Evolutionary conservation across 1,140 invertebrate genomes (phyloP).

Genomic region (Meloidogyne floridensis): DNA sequence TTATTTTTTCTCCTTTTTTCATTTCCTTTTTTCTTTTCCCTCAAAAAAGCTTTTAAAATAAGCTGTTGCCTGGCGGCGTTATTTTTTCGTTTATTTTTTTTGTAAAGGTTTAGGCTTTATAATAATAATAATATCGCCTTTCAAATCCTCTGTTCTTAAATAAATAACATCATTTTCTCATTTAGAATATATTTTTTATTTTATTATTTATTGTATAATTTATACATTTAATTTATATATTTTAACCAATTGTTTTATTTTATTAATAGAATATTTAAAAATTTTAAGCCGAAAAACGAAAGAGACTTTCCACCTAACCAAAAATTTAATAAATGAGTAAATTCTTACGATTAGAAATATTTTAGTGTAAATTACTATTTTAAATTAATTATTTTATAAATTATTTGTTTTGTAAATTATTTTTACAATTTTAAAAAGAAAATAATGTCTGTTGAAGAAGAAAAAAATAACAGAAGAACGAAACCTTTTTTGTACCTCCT

Average conservation of each 20-base stretch:
- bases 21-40: not conserved
- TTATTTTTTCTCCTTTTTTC: conserved; percentile 34
- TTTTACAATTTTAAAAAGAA: too few relatives aligned
- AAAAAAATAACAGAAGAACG: too few relatives aligned
- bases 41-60: not conserved
- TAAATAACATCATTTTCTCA: conserved; percentile 1
- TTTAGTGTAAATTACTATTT: too few relatives aligned
- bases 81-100: not conserved
- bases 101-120: not conserved
- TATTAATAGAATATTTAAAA: too few relatives aligned
- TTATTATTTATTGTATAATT: not conserved
- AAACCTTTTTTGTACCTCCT: not conserved
- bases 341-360: too few relatives aligned
- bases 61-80: not conserved
- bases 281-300: too few relatives aligned
- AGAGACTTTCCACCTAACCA: too few relatives aligned
- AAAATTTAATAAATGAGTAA: too few relatives aligned
- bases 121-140: not conserved
- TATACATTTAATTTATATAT: not conserved
- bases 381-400: too few relatives aligned
- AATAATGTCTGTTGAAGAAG: too few relatives aligned
- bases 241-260: not conserved
- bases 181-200: not conserved
- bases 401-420: too few relatives aligned
- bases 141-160: not conserved